Base-by-base conservation (phyloP, 2,113 vertebrate genomes). In the Sander vitreus region DNA sequence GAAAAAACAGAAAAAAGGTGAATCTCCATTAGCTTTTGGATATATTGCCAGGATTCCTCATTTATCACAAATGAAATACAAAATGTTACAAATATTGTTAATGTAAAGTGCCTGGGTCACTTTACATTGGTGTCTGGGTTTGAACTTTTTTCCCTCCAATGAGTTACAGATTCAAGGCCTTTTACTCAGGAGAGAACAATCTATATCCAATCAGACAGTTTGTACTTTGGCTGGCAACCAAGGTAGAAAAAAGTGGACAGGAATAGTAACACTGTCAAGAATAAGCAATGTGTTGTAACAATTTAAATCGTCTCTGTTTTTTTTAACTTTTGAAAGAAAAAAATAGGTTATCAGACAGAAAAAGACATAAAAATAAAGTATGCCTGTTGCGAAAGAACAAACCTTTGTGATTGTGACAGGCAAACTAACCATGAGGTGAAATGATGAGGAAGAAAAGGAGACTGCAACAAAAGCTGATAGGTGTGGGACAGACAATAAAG, bases 251-350 rank as follows among this genome's bases (percentile, higher is more conserved):
- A 89, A 60, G 48, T 67, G 25, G 72, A 85, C 88, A 76, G 80
- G 88, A 95, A 93, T 94, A 94, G 92, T 25, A 90, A 79, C 84
- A 83, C 50, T 70, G 73, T 84, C 83, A 88, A 84, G 76, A 92
- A 87, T 64, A 77, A 82, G 74, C 66, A 63, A 25, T 43, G 55
- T 19, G 58, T 55, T 76, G 48, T 67, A 30, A 43, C 47, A 83
- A 50, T 78, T 80, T 51, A 47, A 65, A 36, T 77, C 55, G 51
- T 72, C 68, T 73, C 71, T 73, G 9, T 76, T 73, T 62, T 77
- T 91, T 85, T 78, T 60, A 88, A 84, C 58, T 47, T 63, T 62
- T 62, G 58, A 74, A 80, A 82, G 55, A 54, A 51, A 81, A 18
- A 67, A 87, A 55, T 33, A 66, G 80, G 45, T 54, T 73, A 64